Evolutionary conservation across 2,797 vertebrate genomes (phyloP).

Genomic region (Crocodylus rhombifer): DNA sequence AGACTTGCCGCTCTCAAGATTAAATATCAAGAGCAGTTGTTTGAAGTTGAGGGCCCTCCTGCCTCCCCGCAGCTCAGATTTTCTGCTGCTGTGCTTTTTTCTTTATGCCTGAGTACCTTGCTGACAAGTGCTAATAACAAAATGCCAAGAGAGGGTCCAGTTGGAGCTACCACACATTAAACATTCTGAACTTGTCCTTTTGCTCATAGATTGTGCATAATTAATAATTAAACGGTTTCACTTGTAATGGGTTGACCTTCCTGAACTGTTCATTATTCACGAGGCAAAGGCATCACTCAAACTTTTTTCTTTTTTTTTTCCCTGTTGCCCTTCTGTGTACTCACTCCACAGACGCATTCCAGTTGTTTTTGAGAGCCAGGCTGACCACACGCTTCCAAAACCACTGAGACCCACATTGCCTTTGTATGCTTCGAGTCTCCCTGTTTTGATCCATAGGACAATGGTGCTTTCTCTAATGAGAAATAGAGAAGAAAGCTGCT

Average conservation of each 20-base stretch:
- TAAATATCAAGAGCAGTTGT: constrained; percentile 56
- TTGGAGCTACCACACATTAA: constrained; percentile 85
- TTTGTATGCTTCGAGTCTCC: constrained; percentile 20
- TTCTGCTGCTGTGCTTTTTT: constrained; percentile 76
- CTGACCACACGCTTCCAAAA: constrained; percentile 80
- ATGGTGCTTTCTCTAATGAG: background rate
- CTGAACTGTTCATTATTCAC: constrained; percentile 96
- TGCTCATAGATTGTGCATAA: constrained; percentile 93
- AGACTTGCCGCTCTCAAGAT: constrained; percentile 49
- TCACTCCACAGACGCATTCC: constrained; percentile 65
- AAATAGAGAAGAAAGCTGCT: background rate
- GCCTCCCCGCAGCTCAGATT: constrained; percentile 19
- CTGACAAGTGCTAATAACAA: constrained; percentile 90
- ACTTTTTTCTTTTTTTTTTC: constrained; percentile 78
- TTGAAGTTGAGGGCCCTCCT: constrained; percentile 42
- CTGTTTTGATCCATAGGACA: background rate
- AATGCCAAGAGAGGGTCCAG: constrained; percentile 84
- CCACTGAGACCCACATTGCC: constrained; percentile 69
- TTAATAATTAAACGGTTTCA: constrained; percentile 96
- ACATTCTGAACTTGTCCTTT: constrained; percentile 92
- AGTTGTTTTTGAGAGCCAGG: constrained; percentile 78
- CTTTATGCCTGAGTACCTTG: constrained; percentile 85
- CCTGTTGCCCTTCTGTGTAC: constrained; percentile 80
- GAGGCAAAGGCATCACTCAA: constrained; percentile 94
- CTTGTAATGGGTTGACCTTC: constrained; percentile 95